Conservation (phyloP, 2,113 vertebrate species). For the Oryzias javanicus region DNA sequence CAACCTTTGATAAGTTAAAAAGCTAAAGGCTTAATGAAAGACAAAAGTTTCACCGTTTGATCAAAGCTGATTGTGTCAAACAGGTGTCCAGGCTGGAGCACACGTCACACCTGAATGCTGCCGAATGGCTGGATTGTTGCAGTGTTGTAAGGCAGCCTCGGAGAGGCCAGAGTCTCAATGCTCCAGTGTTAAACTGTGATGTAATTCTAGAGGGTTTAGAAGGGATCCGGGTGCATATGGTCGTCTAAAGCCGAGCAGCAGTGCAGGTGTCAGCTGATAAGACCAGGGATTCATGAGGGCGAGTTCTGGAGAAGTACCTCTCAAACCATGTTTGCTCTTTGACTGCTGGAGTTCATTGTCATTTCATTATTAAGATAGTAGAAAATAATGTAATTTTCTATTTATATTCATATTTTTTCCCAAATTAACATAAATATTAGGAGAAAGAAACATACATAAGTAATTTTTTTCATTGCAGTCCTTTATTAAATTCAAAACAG, state of each 20-base stretch:
- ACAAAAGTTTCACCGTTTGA: constrained; percentile 22
- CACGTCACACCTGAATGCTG: constrained; percentile 22
- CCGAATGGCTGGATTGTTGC: constrained; percentile 29
- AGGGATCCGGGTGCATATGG: constrained; percentile 58
- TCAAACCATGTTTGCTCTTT: too few species aligned
- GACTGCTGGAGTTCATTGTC: too few species aligned
- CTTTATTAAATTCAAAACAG: too few species aligned
- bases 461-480: too few species aligned
- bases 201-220: constrained; percentile 59
- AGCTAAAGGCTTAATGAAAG: constrained; percentile 17
- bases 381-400: too few species aligned
- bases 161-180: constrained; percentile 23
- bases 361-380: too few species aligned
- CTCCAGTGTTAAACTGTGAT: constrained; percentile 44
- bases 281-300: constrained; percentile 45
- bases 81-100: constrained; percentile 40
- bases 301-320: background rate
- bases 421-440: background rate
- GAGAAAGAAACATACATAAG: too few species aligned
- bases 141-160: constrained; percentile 34
- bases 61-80: constrained; percentile 32
- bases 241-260: constrained; percentile 37
- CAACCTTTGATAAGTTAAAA: constrained; percentile 30
- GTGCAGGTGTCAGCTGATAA: constrained; percentile 58
- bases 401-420: too few species aligned